phyloP scores from a whole-genome alignment of 2,797 vertebrate species.

The Anabacerthia variegaticeps region DNA sequence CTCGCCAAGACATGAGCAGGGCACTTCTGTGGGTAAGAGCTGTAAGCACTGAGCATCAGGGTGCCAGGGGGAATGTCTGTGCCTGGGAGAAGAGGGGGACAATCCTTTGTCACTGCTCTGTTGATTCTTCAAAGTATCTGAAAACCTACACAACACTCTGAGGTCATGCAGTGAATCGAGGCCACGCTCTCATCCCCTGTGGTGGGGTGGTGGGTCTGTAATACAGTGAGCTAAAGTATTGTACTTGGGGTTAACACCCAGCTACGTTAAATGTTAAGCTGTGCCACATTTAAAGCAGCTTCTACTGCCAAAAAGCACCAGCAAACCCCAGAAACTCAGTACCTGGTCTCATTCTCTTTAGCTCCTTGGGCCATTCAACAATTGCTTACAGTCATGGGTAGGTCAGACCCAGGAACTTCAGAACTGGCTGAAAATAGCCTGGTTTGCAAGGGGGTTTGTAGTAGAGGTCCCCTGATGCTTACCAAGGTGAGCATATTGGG shows the following conservation, averaged over 20 bases:
- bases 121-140: neutral
- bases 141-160: neutral
- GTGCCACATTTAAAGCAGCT: neutral
- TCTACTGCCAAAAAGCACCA: neutral
- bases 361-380: neutral
- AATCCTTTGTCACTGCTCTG: neutral
- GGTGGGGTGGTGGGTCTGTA: neutral
- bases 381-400: neutral
- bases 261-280: neutral
- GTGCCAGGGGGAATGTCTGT: neutral
- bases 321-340: neutral
- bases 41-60: neutral
- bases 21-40: neutral
- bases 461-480: neutral
- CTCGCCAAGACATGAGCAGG: neutral
- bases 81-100: neutral
- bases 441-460: neutral
- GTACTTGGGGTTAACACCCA: neutral
- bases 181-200: neutral
- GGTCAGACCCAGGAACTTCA: neutral
- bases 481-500: neutral
- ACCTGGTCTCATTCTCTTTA: neutral
- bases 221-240: neutral
- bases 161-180: neutral
- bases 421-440: neutral